A percentile compares a stretch with the other conserved stretches of the same genome.
Conservation (phyloP, 2,113 vertebrate species). For the Shinisaurus crocodilurus region DNA sequence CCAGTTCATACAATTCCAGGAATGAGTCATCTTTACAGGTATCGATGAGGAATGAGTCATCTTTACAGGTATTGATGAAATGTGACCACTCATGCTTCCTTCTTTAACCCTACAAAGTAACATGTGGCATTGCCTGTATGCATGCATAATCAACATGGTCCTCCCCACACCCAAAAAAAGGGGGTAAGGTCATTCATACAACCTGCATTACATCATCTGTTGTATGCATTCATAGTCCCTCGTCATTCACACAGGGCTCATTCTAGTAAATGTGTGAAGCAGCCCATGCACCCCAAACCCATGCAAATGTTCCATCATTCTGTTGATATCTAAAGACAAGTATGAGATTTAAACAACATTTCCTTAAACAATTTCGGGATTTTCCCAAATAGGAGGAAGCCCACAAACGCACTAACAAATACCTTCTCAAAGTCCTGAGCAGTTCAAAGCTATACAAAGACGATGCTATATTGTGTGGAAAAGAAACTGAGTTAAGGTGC, state of each 20-base stretch:
- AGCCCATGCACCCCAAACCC: conserved; percentile 5
- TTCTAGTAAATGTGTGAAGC: conserved; percentile 18
- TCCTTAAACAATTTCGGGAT: conserved; percentile 41
- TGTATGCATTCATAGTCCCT: not conserved
- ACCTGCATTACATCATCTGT: not conserved
- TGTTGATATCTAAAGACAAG: conserved; percentile 38
- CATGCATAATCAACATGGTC: not conserved
- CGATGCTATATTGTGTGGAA: conserved; percentile 26
- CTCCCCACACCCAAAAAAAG: not conserved
- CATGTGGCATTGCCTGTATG: not conserved
- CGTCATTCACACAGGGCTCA: not conserved
- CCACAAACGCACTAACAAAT: conserved; percentile 22
- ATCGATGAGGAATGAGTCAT: not conserved
- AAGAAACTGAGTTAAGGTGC: not conserved
- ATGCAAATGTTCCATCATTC: conserved; percentile 18
- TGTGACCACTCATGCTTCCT: not conserved
- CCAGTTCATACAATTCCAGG: not conserved
- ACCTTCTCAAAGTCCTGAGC: conserved; percentile 13
- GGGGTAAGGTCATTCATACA: not conserved
- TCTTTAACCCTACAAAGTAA: not conserved
- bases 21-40: not conserved
- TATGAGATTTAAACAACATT: conserved; percentile 20
- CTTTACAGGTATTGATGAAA: not conserved
- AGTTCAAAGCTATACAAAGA: conserved; percentile 46
- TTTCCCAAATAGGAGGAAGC: conserved; percentile 42